Percentiles rank a stretch among this genome's conserved stretches.
These are phyloP conservation scores for Bombus pascuorum DNA, from an alignment of 1,140 invertebrate species.

Conservation along the genomic window DNA sequence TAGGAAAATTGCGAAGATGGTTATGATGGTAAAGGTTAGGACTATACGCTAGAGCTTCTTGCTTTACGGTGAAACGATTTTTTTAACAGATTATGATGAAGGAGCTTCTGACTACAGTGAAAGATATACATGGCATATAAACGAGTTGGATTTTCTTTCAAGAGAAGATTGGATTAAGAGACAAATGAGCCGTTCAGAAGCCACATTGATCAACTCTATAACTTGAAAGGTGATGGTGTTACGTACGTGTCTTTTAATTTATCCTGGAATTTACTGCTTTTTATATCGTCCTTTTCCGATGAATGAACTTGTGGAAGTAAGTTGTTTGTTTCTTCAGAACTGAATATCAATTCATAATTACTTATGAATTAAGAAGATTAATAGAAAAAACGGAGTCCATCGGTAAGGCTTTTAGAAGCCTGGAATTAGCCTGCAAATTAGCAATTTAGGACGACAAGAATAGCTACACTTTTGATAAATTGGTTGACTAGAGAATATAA, in stretches of 20 bases:
- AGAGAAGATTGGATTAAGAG: not conserved
- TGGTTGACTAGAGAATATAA: no score
- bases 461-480: no score
- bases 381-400: not conserved
- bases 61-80: not conserved
- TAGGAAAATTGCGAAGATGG: not conserved
- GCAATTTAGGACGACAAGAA: no score
- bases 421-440: no score
- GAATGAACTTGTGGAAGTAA: not conserved
- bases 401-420: no score
- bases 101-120: not conserved
- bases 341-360: not conserved
- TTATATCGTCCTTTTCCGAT: not conserved
- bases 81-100: not conserved
- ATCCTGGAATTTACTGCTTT: not conserved
- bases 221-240: not conserved
- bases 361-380: not conserved
- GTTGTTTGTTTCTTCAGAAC: not conserved
- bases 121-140: not conserved
- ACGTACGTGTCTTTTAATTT: not conserved
- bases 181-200: no score
- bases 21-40: not conserved
- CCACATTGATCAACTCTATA: not conserved
- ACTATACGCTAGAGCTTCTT: not conserved
- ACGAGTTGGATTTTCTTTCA: no score